phyloP scores from a whole-genome alignment of 1,140 invertebrate genomes.

The Belonocnema kinseyi region DNA sequence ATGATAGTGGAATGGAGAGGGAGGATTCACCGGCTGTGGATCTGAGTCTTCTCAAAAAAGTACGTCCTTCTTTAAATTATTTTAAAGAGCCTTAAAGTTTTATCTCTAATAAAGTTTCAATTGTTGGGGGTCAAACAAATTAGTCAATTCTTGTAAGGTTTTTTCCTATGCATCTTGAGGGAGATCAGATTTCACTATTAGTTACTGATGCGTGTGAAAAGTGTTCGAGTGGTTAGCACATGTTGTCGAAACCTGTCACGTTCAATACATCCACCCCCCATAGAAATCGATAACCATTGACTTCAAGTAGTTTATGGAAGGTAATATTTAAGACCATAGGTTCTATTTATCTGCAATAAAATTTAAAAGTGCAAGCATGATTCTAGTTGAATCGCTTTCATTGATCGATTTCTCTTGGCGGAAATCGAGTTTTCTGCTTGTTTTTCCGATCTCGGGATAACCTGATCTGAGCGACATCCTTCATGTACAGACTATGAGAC shows the following conservation, averaged over 20 bases:
- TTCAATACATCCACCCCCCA: neutral
- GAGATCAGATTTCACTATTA: neutral
- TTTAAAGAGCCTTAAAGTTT: neutral
- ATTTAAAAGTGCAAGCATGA: slow-evolving; percentile 9
- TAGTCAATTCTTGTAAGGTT: too few species aligned
- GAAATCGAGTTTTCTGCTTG: slow-evolving; percentile 38
- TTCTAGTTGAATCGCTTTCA: slow-evolving; percentile 41
- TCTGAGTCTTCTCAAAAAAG: slow-evolving; percentile 69
- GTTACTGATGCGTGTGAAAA: slow-evolving; percentile 13
- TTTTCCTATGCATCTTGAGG: too few species aligned
- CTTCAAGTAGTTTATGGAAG: slow-evolving; percentile 1
- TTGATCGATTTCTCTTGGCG: slow-evolving; percentile 49
- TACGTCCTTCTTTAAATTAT: slow-evolving; percentile 50
- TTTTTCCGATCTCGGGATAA: slow-evolving; percentile 45
- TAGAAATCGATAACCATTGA: neutral
- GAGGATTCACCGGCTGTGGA: slow-evolving; percentile 68
- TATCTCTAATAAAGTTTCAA: neutral
- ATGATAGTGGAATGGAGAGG: slow-evolving; percentile 71
- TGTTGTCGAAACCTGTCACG: neutral
- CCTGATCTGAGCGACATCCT: slow-evolving; percentile 35
- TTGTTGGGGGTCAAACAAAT: too few species aligned
- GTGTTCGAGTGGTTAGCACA: slow-evolving; percentile 1
- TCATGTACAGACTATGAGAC: neutral
- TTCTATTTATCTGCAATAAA: neutral
- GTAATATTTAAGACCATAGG: neutral